These are phyloP conservation scores for Tursiops truncatus DNA, from an alignment of 2,113 vertebrate genomes.

Conservation along the genomic window DNA sequence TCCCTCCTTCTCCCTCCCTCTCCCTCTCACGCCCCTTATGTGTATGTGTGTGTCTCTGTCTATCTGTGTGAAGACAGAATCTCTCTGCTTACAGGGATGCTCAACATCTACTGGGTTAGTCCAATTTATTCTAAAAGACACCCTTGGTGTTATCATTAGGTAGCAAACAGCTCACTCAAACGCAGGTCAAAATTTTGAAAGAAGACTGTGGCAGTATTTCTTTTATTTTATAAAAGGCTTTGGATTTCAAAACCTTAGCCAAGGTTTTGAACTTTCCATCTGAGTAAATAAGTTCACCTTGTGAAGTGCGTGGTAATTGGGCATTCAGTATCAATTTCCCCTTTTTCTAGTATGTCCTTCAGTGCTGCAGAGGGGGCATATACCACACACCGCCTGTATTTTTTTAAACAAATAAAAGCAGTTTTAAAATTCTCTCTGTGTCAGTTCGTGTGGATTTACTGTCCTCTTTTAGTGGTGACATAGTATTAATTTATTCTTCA, in stretches of 20 bases:
- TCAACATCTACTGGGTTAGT: not conserved
- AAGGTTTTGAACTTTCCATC: not conserved
- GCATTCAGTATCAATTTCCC: not conserved
- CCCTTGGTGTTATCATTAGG: not conserved
- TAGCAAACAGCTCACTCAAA: not conserved
- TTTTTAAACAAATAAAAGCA: not conserved
- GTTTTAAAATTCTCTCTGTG: not conserved
- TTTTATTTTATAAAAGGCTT: slow-evolving; percentile 18
- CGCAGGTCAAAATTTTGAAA: not conserved
- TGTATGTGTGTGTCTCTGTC: not conserved
- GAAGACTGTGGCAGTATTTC: not conserved
- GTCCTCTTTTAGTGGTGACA: not conserved
- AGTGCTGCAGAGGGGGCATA: not conserved
- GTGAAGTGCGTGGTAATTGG: not conserved
- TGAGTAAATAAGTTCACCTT: not conserved
- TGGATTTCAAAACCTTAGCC: not conserved
- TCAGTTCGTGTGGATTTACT: not conserved
- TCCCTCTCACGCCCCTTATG: too few species aligned
- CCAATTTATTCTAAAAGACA: not conserved
- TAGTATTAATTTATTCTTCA: not conserved
- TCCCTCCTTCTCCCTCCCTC: not conserved
- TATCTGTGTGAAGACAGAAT: not conserved
- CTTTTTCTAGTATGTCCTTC: not conserved
- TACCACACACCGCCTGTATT: fast-evolving
- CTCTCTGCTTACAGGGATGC: not conserved